phyloP scores from a whole-genome alignment of 2,797 vertebrate genomes.

The Cephalopachus bancanus region DNA sequence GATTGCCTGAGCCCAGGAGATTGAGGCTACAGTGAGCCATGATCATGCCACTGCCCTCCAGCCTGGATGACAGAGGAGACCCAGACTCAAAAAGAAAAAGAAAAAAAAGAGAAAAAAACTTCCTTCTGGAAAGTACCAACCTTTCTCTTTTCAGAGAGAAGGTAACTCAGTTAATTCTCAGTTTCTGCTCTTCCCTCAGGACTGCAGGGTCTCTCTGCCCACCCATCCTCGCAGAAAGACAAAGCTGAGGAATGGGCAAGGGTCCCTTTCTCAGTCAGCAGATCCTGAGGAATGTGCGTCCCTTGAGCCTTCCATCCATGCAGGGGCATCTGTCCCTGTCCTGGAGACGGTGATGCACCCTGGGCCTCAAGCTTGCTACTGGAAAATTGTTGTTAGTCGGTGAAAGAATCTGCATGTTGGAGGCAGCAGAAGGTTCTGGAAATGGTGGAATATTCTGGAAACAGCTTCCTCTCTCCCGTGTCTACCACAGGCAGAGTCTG shows the following conservation, averaged over 20 bases:
- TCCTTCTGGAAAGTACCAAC: slow-evolving; percentile 1
- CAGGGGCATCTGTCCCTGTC: neutral
- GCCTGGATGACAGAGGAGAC: no score
- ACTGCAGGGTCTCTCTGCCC: neutral
- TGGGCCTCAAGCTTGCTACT: neutral
- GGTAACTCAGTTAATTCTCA: neutral
- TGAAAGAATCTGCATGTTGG: neutral
- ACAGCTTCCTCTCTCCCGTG: neutral
- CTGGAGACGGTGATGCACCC: neutral
- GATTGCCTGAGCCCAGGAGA: no score
- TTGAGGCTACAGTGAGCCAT: no score
- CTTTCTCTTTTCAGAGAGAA: slow-evolving; percentile 8
- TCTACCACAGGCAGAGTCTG: neutral
- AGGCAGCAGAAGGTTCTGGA: slow-evolving; percentile 21
- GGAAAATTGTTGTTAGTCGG: neutral
- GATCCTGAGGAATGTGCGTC: neutral
- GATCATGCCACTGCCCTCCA: no score
- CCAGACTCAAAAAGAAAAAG: no score
- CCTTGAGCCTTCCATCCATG: accelerated
- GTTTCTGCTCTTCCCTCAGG: neutral
- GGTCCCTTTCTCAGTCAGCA: neutral
- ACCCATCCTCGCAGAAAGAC: neutral
- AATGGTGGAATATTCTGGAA: neutral
- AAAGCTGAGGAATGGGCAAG: neutral
- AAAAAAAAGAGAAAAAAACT: no score